These are phyloP conservation scores for Eupithecia pulchellata DNA, from an alignment of 2,888 invertebrate species.

Conservation along the genomic window DNA sequence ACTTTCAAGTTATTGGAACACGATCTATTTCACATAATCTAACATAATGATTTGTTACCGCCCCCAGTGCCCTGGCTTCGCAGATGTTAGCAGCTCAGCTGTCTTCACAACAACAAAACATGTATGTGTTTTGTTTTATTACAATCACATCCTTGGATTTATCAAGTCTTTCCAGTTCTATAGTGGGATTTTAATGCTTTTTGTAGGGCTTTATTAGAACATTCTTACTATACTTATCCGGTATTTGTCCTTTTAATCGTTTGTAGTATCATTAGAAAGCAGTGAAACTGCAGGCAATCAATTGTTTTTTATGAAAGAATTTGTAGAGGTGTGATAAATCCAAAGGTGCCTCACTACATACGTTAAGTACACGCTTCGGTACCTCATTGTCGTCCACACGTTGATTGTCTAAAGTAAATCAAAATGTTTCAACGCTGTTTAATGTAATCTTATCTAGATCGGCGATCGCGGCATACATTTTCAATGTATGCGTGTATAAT, in stretches of 20 bases:
- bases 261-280: neutral
- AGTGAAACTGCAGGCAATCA: neutral
- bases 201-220: neutral
- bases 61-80: constrained; percentile 98
- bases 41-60: constrained; percentile 84
- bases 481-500: constrained; percentile 81
- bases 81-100: constrained; percentile 98
- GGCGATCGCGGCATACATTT: constrained; percentile 78
- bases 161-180: constrained; percentile 45
- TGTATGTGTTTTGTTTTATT: constrained; percentile 90
- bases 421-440: constrained; percentile 84
- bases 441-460: constrained; percentile 81
- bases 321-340: constrained; percentile 64
- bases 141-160: constrained; percentile 66
- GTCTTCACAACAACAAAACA: constrained; percentile 96
- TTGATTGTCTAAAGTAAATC: constrained; percentile 80
- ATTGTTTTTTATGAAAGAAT: neutral
- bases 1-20: constrained; percentile 18
- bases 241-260: neutral
- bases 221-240: neutral
- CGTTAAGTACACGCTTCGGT: constrained; percentile 81
- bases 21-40: constrained; percentile 57
- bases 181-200: neutral
- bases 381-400: constrained; percentile 69
- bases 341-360: constrained; percentile 71